Percentiles rank a stretch among this genome's conserved stretches.
These are phyloP conservation scores for Dreissena rostriformis DNA, from an alignment of 1,140 invertebrate genomes.

Conservation along the genomic window DNA sequence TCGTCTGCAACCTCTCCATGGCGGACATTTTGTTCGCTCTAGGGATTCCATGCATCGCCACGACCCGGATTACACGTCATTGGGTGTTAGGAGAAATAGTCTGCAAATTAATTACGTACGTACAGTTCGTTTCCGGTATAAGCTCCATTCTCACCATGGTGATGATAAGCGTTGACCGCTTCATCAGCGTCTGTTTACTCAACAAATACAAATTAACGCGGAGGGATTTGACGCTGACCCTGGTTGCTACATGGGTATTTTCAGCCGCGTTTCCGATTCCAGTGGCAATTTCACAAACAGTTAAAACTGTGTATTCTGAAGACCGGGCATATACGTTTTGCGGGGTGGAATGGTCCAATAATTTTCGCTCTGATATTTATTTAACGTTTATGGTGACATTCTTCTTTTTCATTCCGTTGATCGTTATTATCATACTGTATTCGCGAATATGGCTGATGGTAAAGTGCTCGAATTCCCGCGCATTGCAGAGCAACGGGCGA, in stretches of 20 bases:
- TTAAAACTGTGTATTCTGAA: conserved; percentile 18
- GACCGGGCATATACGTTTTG: conserved; percentile 53
- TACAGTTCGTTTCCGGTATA: conserved; percentile 65
- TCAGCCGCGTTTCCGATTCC: conserved; percentile 63
- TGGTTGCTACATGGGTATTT: conserved; percentile 59
- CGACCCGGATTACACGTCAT: conserved; percentile 61
- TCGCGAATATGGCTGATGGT: conserved; percentile 60
- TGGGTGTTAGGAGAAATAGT: conserved; percentile 68
- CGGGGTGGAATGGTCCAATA: conserved; percentile 61
- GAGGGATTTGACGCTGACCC: conserved; percentile 21
- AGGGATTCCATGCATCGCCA: conserved; percentile 69
- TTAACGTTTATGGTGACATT: conserved; percentile 57
- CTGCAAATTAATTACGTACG: conserved; percentile 68
- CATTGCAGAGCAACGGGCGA: conserved; percentile 16
- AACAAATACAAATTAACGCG: conserved; percentile 54
- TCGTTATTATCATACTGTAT: conserved; percentile 62
- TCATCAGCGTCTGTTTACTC: conserved; percentile 54
- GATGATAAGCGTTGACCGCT: conserved; percentile 67
- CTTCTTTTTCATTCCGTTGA: conserved; percentile 65
- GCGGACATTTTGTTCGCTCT: conserved; percentile 69
- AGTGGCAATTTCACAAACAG: conserved; percentile 63
- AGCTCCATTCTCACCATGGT: conserved; percentile 67
- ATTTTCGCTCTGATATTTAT: conserved; percentile 62
- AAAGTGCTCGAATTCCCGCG: conserved; percentile 29
- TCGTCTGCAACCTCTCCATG: conserved; percentile 69